phyloP scores from a whole-genome alignment of 2,113 vertebrate species.

The Onychostruthus taczanowskii region DNA sequence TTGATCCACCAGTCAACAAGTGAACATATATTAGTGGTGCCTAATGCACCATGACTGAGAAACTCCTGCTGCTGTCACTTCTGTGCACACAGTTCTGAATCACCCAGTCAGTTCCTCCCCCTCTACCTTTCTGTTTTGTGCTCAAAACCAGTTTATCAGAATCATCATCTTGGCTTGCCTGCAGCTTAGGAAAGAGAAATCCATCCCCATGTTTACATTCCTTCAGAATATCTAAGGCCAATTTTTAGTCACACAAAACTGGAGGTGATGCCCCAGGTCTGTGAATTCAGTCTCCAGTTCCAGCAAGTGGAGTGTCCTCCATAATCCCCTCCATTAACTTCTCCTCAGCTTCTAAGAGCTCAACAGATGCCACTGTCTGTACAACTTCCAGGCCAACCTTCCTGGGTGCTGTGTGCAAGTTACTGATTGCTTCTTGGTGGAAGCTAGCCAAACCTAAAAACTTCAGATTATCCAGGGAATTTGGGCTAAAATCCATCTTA shows the following conservation, averaged over 20 bases:
- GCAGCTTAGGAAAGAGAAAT: neutral
- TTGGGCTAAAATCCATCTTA: neutral
- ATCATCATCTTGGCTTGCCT: neutral
- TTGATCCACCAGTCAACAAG: neutral
- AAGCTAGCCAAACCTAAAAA: neutral
- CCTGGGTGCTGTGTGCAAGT: neutral
- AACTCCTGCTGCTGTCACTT: neutral
- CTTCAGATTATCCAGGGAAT: neutral
- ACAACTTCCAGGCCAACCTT: neutral
- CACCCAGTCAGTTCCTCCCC: neutral
- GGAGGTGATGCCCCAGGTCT: neutral
- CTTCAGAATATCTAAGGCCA: neutral
- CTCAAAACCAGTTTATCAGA: neutral
- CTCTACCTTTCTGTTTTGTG: neutral
- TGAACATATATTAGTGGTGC: neutral
- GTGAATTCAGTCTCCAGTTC: neutral
- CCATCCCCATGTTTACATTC: neutral
- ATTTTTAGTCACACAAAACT: neutral
- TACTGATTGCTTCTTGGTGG: neutral
- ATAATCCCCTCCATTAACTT: neutral
- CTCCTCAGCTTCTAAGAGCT: neutral
- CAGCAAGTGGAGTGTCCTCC: neutral
- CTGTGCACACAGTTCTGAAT: neutral
- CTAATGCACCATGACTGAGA: fast-evolving
- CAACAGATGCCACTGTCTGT: neutral